Evolutionary conservation across 1,140 invertebrate species (phyloP).

Genomic region (Dendroctonus ponderosae): DNA sequence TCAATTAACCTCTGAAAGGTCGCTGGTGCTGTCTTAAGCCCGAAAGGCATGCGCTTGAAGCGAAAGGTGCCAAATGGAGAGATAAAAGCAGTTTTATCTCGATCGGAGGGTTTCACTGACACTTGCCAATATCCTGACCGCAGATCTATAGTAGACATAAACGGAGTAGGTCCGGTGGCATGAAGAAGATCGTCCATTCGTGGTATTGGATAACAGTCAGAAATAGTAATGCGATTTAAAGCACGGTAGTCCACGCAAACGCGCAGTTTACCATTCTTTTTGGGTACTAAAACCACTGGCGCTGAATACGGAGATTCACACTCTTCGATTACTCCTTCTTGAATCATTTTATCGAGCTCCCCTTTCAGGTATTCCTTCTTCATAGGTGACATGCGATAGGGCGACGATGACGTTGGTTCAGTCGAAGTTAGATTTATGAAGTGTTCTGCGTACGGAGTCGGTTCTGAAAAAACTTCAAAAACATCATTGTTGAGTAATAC

Average conservation of each 20-base stretch:
- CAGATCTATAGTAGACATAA: constrained; percentile 53
- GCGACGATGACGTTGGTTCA: constrained; percentile 29
- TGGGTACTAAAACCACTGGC: constrained; percentile 54
- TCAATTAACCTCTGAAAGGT: constrained; percentile 48
- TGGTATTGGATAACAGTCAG: constrained; percentile 54
- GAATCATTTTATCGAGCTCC: constrained; percentile 42
- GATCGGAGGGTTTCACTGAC: constrained; percentile 38
- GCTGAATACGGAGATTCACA: constrained; percentile 51
- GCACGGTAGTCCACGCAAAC: constrained; percentile 53
- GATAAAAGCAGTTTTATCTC: background rate
- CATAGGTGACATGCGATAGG: constrained; percentile 31
- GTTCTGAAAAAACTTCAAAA: background rate
- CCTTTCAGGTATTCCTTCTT: constrained; percentile 27
- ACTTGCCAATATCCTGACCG: constrained; percentile 49
- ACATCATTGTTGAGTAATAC: constrained; percentile 2
- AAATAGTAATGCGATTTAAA: constrained; percentile 47
- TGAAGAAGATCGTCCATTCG: constrained; percentile 46
- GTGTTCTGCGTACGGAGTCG: constrained; percentile 33
- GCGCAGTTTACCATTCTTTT: constrained; percentile 49
- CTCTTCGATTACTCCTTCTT: constrained; percentile 48
- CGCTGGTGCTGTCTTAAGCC: constrained; percentile 41
- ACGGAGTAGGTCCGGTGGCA: constrained; percentile 46
- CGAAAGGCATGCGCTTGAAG: constrained; percentile 44
- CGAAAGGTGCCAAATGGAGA: constrained; percentile 37
- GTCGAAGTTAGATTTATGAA: constrained; percentile 15